Evolutionary conservation across 1,140 invertebrate genomes (phyloP), one percentile per base, ranked within the genome.

Genomic region (Drosophila dunni): DNA sequence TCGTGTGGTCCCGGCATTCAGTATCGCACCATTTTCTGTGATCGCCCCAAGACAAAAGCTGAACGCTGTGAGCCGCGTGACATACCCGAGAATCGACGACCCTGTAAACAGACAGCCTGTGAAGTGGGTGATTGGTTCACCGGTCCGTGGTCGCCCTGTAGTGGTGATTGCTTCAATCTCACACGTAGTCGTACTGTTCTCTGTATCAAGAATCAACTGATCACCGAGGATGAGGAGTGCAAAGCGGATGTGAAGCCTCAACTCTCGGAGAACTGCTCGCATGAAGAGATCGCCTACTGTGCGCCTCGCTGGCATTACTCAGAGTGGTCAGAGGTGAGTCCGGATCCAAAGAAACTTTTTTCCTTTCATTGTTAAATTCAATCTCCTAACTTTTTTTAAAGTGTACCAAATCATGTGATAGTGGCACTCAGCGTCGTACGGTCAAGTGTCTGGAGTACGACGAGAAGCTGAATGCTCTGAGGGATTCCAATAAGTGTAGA

Each of bases 101-200:
- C 93, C 3, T 97, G 96, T 75, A 93, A 93, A 54, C 94, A 94
- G 46, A 11, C 54, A 7, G 94, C 94, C 6, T 96, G 95, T 84
- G 94, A 94, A 17, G 44, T 64, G 20, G 95, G 94, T 0, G 93
- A 95, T 73, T 97, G 96, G 96, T 95, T 95, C 74, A 91, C 93
- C 17, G 95, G 96, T 15, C 94, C 95, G 1, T 96, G 96, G 96
- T 92, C 94, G 2, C 89, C 94, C 71, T 94, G 94, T 81, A 92
- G 92, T 77, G 93, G 92, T 58, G 84, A 91, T 53, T 92, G 92
- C 54, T 92, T 92, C 73, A 93, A 93, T 44, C 90, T 93, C 9
- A 93, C 91, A 70, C 42, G 94, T 88, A 92, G 91, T 77, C 65
- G 93, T 66, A 34, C 82, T 57, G 79, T 95, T 90, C 93, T 94